phyloP scores from a whole-genome alignment of 2,888 invertebrate genomes.

The Horisme vitalbata region DNA sequence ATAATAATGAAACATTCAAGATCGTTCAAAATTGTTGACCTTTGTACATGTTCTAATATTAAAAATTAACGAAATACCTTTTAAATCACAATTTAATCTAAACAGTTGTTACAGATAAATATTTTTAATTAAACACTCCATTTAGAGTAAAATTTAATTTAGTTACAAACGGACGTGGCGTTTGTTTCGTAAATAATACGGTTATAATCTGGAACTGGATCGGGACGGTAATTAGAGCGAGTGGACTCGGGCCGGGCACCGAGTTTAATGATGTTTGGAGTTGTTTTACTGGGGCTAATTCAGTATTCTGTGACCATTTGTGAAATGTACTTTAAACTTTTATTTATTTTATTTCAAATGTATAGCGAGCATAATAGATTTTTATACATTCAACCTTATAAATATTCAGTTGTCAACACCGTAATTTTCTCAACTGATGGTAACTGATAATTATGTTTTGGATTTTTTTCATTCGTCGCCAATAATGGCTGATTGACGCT shows the following conservation, averaged over 20 bases:
- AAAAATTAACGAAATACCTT: too few relatives aligned
- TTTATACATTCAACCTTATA: too few relatives aligned
- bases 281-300: slow-evolving; percentile 25
- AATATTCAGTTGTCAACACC: too few relatives aligned
- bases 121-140: slow-evolving; percentile 17
- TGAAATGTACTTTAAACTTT: slow-evolving; percentile 2
- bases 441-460: too few relatives aligned
- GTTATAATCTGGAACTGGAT: slow-evolving; percentile 22
- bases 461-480: too few relatives aligned
- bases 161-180: slow-evolving; percentile 20
- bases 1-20: too few relatives aligned
- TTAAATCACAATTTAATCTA: not conserved
- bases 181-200: slow-evolving; percentile 32
- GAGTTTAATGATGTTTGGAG: slow-evolving; percentile 27
- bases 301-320: slow-evolving; percentile 13
- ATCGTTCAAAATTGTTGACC: too few relatives aligned
- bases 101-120: slow-evolving; percentile 11
- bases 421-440: too few relatives aligned
- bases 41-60: too few relatives aligned
- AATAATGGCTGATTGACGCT: too few relatives aligned
- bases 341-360: too few relatives aligned
- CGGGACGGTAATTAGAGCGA: slow-evolving; percentile 14
- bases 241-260: slow-evolving; percentile 5
- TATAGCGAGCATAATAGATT: too few relatives aligned
- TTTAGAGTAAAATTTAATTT: slow-evolving; percentile 27